These are phyloP conservation scores for Drosophila oshimai DNA, from an alignment of 1,140 invertebrate species.

Conservation along the genomic window DNA sequence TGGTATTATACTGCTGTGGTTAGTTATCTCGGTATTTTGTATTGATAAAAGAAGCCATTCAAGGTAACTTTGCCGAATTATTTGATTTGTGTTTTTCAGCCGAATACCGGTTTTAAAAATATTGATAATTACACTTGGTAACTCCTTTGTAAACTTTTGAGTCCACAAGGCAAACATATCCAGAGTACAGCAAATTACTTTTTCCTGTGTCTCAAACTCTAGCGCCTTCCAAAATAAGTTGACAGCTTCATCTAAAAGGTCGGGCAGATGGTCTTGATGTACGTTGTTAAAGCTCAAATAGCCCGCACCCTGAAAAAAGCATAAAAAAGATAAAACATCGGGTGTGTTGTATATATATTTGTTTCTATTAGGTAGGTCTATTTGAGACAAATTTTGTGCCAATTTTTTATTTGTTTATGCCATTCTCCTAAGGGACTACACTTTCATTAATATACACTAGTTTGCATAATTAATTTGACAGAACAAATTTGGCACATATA, in stretches of 20 bases:
- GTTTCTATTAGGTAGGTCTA: no score
- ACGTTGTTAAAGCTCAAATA: slow-evolving; percentile 90
- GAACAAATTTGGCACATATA: no score
- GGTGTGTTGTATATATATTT: no score
- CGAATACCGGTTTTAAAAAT: slow-evolving; percentile 91
- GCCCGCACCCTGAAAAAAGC: slow-evolving; percentile 88
- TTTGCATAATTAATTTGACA: no score
- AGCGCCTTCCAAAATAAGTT: slow-evolving; percentile 90
- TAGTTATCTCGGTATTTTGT: slow-evolving; percentile 76
- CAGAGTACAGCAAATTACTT: slow-evolving; percentile 91
- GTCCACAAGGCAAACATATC: slow-evolving; percentile 93
- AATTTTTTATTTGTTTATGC: no score
- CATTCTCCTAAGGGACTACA: no score
- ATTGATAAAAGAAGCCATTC: slow-evolving; percentile 87
- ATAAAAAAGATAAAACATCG: neutral
- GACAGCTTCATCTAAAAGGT: slow-evolving; percentile 86
- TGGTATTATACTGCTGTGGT: slow-evolving; percentile 62
- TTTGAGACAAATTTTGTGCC: no score
- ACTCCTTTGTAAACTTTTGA: slow-evolving; percentile 86
- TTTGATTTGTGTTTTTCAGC: slow-evolving; percentile 90
- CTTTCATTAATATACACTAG: no score
- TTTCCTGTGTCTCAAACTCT: slow-evolving; percentile 96
- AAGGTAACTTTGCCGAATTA: slow-evolving; percentile 91
- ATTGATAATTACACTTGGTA: slow-evolving; percentile 89
- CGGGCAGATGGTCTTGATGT: slow-evolving; percentile 84